Evolutionary conservation across 1,140 invertebrate species (phyloP), one percentile per base, ranked within the genome.

Genomic region (Diorhabda elongata): DNA sequence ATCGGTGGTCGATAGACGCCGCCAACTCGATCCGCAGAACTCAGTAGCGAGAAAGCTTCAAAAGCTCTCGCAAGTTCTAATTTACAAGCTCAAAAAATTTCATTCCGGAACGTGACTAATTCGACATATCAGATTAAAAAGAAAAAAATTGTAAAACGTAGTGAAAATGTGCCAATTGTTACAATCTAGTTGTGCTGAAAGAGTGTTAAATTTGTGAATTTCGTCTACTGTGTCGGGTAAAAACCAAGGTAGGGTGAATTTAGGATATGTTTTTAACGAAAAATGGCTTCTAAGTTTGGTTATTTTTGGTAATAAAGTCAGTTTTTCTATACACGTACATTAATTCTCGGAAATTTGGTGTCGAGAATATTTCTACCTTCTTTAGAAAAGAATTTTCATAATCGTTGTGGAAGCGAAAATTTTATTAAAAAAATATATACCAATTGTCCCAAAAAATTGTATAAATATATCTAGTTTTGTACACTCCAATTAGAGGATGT

Each of bases 21-120:
- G 47, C 47, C 47, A 52, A 52, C 47, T 52, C 47, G 47, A n/a
- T 52, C 47, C 47, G 47, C 4, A 52, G 47, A n/a, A 52, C 47
- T 52, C 47, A 52, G 47, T 52, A 52, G 47, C n/a, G 47, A 52
- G 47, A 52, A 52, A 52, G 47, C 47, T 52, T n/a, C 47, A 52
- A 52, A 52, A 52, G 47, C 47, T 52, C 47, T 52, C 47, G 47
- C 47, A 52, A 52, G 47, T 52, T 52, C 26, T 8, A 52, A 52
- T 52, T 52, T 52, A 6, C 47, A 52, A 4, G 47, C 47, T 8
- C 26, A 26, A 26, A 26, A 26, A 26, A 26, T 26, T 52, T 52
- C 47, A 52, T 0, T 8, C n/a, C 47, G 47, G 47, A 52, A 52
- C 47, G 47, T n/a, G 47, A 6, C n/a, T 52, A 8, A 52, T 52